Conservation (phyloP, 2,113 vertebrate genomes). For the Oryzias javanicus region DNA sequence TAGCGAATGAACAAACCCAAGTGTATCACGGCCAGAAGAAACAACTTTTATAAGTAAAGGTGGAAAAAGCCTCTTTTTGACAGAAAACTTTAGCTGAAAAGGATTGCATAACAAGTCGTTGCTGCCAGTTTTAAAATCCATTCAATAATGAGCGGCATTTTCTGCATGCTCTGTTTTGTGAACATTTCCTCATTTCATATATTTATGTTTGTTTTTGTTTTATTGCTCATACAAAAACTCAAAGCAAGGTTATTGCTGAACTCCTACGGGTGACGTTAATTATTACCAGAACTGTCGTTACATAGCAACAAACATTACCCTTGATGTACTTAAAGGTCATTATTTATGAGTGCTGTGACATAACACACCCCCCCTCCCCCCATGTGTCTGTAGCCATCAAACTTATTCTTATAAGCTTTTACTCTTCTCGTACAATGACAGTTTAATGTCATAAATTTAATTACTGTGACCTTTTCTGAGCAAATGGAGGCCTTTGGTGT, state of each 20-base stretch:
- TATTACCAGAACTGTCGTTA: conserved; percentile 25
- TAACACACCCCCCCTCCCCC: conserved; percentile 19
- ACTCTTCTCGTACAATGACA: conserved; percentile 49
- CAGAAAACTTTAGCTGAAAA: too few relatives aligned
- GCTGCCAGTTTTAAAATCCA: too few relatives aligned
- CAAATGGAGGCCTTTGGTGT: conserved; percentile 38
- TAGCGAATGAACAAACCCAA: too few relatives aligned
- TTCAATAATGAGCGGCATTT: too few relatives aligned
- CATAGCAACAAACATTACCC: conserved; percentile 29
- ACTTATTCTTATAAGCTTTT: conserved; percentile 61
- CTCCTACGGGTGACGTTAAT: conserved; percentile 1
- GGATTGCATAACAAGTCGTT: too few relatives aligned
- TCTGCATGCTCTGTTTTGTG: too few relatives aligned
- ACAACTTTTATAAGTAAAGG: too few relatives aligned
- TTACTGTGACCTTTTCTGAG: conserved; percentile 70
- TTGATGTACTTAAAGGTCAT: conserved; percentile 55
- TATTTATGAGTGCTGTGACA: conserved; percentile 39
- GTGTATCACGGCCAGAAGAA: too few relatives aligned
- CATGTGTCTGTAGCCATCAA: conserved; percentile 37
- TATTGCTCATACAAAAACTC: background rate
- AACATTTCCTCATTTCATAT: too few relatives aligned
- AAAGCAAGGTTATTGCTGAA: conserved; percentile 16
- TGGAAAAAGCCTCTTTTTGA: too few relatives aligned
- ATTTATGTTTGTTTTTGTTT: background rate
- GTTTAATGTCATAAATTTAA: conserved; percentile 73